These are phyloP conservation scores for Vesta saturnalis DNA, from an alignment of 2,888 invertebrate genomes.

Conservation along the genomic window DNA sequence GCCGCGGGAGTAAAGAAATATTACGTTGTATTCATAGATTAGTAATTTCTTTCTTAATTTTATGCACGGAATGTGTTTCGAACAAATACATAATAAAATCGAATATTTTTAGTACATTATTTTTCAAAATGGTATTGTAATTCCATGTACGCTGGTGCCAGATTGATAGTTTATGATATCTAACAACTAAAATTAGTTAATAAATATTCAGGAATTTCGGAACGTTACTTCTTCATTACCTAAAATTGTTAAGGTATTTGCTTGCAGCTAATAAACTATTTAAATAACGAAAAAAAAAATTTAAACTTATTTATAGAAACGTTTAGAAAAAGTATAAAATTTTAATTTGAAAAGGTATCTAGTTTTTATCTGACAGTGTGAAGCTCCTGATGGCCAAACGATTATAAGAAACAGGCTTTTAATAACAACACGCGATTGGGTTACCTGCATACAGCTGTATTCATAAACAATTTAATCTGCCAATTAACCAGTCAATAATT, in stretches of 20 bases:
- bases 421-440: constrained; percentile 50
- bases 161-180: too few species aligned
- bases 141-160: too few species aligned
- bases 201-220: constrained; percentile 1
- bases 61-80: too few species aligned
- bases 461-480: constrained; percentile 57
- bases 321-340: not conserved
- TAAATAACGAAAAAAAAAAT: not conserved
- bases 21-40: too few species aligned
- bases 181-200: not conserved
- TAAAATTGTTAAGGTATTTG: not conserved
- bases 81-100: too few species aligned
- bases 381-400: constrained; percentile 38
- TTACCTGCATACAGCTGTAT: constrained; percentile 53
- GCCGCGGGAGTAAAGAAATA: too few species aligned
- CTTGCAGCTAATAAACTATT: constrained; percentile 1
- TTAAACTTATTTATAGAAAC: not conserved
- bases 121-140: not conserved
- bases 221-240: not conserved
- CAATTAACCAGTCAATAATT: constrained; percentile 56
- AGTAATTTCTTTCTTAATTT: too few species aligned
- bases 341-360: constrained; percentile 13
- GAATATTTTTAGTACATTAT: too few species aligned
- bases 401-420: constrained; percentile 33
- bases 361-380: constrained; percentile 27